Evolutionary conservation across 1,140 invertebrate genomes (phyloP).

Genomic region (Nymphalis io): DNA sequence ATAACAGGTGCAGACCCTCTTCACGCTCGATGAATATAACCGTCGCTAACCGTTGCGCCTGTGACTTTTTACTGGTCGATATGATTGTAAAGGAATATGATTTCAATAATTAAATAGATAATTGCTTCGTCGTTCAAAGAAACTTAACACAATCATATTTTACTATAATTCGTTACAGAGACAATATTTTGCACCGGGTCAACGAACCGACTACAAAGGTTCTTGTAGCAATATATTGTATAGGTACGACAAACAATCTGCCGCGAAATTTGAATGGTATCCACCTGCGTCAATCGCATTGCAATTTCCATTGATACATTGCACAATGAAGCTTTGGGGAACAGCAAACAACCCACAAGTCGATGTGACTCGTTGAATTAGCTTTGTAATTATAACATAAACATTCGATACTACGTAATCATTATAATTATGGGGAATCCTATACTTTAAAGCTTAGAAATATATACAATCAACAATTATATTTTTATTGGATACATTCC

Average conservation of each 20-base stretch:
- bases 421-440: no score
- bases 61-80: constrained; percentile 48
- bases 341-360: constrained; percentile 26
- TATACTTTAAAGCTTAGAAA: no score
- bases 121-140: no score
- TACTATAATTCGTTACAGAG: neutral
- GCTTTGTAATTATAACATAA: neutral
- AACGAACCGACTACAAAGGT: no score
- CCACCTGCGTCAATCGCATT: constrained; percentile 43
- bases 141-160: neutral
- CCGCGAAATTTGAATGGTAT: constrained; percentile 42
- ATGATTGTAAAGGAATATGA: constrained; percentile 28
- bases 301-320: constrained; percentile 46
- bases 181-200: neutral
- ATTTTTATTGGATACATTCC: no score
- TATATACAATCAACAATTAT: no score
- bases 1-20: constrained; percentile 62
- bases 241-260: constrained; percentile 15
- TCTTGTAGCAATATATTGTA: neutral
- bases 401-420: neutral
- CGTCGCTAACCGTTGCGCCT: constrained; percentile 59
- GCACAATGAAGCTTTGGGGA: constrained; percentile 42
- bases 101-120: constrained; percentile 18
- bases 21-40: constrained; percentile 65
- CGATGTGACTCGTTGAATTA: neutral